phyloP scores from a whole-genome alignment of 1,140 invertebrate species.

The Chironomus striatipennis region DNA sequence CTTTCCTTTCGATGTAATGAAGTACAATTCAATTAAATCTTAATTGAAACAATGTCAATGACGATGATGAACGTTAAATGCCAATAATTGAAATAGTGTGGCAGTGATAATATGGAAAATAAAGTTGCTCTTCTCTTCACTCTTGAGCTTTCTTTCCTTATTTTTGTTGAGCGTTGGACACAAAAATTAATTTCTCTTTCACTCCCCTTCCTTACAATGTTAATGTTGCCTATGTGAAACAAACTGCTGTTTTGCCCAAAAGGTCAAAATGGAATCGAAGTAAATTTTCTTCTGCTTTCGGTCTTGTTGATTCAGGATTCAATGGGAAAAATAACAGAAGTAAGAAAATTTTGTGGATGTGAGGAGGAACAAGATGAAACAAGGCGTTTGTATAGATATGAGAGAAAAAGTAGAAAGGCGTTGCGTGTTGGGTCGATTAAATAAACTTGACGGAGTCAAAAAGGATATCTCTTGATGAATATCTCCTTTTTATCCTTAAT shows the following conservation, averaged over 20 bases:
- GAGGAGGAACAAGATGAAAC: not conserved
- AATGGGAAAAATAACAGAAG: too few species aligned
- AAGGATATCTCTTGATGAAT: not conserved
- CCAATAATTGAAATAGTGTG: not conserved
- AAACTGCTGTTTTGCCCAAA: not conserved
- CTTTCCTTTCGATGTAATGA: not conserved
- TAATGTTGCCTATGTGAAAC: not conserved
- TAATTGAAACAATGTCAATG: not conserved
- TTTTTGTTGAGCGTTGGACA: not conserved
- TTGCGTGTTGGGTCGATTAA: conserved; percentile 6
- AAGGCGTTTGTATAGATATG: not conserved
- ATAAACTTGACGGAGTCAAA: not conserved
- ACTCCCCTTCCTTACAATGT: not conserved
- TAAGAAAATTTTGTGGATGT: not conserved
- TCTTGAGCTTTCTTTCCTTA: not conserved
- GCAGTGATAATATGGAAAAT: too few species aligned
- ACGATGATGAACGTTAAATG: not conserved
- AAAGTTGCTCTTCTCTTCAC: not conserved
- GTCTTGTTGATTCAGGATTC: not conserved
- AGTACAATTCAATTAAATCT: conserved; percentile 2
- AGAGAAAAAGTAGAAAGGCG: not conserved
- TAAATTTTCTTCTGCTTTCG: not conserved
- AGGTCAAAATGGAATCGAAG: conserved; percentile 10
- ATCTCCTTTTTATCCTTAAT: not conserved
- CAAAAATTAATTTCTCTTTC: not conserved